Conservation (phyloP, 2,888 invertebrate species). For the Autographa gamma region DNA sequence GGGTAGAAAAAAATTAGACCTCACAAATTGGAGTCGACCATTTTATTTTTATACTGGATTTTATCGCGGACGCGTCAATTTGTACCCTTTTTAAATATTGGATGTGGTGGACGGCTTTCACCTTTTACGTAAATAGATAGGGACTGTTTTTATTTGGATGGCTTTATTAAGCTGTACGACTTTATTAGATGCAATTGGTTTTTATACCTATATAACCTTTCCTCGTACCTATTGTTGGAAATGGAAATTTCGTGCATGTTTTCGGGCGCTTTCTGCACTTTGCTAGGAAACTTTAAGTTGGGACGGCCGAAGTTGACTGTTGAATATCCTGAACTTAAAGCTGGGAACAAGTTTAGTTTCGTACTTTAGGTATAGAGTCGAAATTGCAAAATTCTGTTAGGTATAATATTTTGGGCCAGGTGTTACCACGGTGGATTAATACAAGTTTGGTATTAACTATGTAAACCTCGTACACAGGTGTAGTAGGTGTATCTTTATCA, state of each 20-base stretch:
- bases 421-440: neutral
- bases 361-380: neutral
- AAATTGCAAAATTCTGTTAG: slow-evolving; percentile 1
- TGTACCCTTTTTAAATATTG: slow-evolving; percentile 60
- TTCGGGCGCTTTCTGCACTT: slow-evolving; percentile 7
- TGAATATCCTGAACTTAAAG: neutral
- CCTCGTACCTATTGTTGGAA: neutral
- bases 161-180: slow-evolving; percentile 38
- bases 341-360: neutral
- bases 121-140: slow-evolving; percentile 52
- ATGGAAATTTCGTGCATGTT: neutral
- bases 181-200: slow-evolving; percentile 52
- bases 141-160: slow-evolving; percentile 12
- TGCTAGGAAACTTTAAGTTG: neutral
- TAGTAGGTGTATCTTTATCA: too few species aligned
- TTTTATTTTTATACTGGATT: slow-evolving; percentile 61
- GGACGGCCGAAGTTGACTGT: neutral
- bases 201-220: slow-evolving; percentile 4
- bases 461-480: neutral
- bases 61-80: slow-evolving; percentile 53
- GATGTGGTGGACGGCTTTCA: slow-evolving; percentile 51
- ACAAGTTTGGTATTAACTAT: neutral
- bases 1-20: slow-evolving; percentile 67
- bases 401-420: neutral
- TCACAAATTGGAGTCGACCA: slow-evolving; percentile 72